Evolutionary conservation across 2,888 invertebrate genomes (phyloP).

Genomic region (Neoaliturus tenellus): DNA sequence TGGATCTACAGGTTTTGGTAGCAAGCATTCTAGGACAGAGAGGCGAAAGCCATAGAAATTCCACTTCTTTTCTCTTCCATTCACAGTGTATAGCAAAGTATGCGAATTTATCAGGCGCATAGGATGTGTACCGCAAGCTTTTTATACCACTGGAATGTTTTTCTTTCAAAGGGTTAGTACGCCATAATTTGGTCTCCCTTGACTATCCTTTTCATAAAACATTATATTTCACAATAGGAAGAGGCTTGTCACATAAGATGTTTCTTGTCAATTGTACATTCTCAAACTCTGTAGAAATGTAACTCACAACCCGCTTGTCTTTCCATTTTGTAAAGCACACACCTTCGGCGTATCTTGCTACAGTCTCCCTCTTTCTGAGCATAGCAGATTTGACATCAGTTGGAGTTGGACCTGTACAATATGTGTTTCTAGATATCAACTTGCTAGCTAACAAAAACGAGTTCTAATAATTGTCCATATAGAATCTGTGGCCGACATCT

Average conservation of each 20-base stretch:
- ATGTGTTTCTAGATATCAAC: conserved; percentile 30
- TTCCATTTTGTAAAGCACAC: conserved; percentile 31
- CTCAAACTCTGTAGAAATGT: conserved; percentile 25
- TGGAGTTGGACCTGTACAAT: conserved; percentile 15
- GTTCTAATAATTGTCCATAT: conserved; percentile 29
- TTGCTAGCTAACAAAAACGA: not conserved
- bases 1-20: conserved; percentile 34
- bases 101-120: not conserved
- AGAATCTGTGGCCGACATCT: conserved; percentile 10
- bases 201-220: conserved; percentile 54
- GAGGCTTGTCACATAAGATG: not conserved
- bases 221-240: conserved; percentile 56
- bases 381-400: not conserved
- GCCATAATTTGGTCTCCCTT: conserved; percentile 51
- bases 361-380: conserved; percentile 60
- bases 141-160: conserved; percentile 56
- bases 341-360: conserved; percentile 49
- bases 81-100: not conserved
- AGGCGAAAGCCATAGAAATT: conserved; percentile 28
- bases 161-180: conserved; percentile 51
- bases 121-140: conserved; percentile 33
- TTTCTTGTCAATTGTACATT: not conserved
- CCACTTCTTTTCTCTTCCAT: not conserved
- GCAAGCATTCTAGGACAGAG: conserved; percentile 19
- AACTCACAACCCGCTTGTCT: conserved; percentile 19